These are phyloP conservation scores for Cyprinodon diabolis DNA, from an alignment of 2,797 vertebrate genomes.

Conservation along the genomic window DNA sequence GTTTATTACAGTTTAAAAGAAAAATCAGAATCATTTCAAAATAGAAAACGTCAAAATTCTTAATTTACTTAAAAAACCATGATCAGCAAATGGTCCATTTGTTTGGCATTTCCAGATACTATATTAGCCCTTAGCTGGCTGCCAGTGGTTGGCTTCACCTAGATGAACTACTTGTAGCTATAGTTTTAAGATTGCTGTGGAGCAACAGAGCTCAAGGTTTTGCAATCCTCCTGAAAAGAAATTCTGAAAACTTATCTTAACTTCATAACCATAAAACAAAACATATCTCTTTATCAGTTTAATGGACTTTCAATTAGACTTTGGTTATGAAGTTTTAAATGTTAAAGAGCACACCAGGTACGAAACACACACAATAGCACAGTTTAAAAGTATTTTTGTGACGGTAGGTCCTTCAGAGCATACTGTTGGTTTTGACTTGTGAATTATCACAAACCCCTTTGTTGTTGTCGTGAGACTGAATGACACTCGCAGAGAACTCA, in stretches of 20 bases:
- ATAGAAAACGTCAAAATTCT: no score
- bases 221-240: not conserved
- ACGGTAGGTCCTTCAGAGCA: not conserved
- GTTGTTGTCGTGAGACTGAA: conserved; percentile 9
- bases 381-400: not conserved
- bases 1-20: no score
- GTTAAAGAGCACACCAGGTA: not conserved
- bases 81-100: no score
- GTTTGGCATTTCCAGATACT: no score
- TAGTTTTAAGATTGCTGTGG: not conserved
- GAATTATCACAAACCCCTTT: conserved; percentile 4
- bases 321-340: not conserved
- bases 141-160: not conserved
- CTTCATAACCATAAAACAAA: not conserved
- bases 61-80: no score
- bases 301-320: not conserved
- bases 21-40: no score
- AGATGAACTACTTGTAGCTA: not conserved
- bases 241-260: no score
- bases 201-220: not conserved
- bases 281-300: not conserved
- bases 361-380: not conserved
- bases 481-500: not conserved
- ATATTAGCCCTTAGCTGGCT: not conserved
- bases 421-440: conserved; percentile 3